These are phyloP conservation scores for Lamellibrachia satsuma DNA, from an alignment of 2,888 invertebrate genomes.

Conservation along the genomic window DNA sequence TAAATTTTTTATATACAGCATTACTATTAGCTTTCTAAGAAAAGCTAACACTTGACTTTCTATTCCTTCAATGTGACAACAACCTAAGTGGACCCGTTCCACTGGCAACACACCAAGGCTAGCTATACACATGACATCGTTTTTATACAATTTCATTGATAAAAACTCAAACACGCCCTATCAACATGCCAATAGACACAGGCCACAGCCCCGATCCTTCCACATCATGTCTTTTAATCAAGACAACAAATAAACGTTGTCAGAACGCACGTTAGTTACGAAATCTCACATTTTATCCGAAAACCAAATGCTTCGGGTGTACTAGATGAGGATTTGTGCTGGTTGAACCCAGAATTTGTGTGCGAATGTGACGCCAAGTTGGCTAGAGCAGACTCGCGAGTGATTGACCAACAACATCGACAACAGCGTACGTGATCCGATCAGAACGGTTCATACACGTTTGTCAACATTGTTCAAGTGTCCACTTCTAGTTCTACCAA, in stretches of 20 bases:
- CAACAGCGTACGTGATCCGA: neutral
- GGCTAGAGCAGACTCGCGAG: neutral
- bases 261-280: neutral
- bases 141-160: neutral
- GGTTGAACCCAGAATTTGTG: neutral
- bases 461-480: conserved; percentile 17
- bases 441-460: neutral
- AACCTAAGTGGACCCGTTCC: neutral
- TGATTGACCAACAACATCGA: neutral
- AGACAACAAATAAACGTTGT: neutral
- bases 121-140: neutral
- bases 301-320: neutral
- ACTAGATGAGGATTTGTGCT: neutral
- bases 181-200: neutral
- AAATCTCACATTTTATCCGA: neutral
- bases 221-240: neutral
- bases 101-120: neutral
- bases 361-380: neutral
- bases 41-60: neutral
- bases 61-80: neutral
- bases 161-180: neutral
- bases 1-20: neutral
- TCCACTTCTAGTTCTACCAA: neutral
- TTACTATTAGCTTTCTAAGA: neutral
- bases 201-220: neutral